Conservation (phyloP, 2,888 invertebrate species). For the Blastobasis lacticolella region DNA sequence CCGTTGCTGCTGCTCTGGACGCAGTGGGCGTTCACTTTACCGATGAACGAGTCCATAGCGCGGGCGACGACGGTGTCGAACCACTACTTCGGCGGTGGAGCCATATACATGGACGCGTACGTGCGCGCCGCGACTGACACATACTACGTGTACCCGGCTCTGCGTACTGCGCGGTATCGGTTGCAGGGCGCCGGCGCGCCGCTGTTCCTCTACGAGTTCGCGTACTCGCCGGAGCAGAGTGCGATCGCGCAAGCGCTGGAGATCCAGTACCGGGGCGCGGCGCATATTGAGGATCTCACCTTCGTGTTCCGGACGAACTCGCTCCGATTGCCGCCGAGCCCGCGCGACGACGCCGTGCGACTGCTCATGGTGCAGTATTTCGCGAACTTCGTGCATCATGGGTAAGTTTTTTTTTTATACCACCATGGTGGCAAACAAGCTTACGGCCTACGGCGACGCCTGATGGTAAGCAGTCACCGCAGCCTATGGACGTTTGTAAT, state of each 20-base stretch:
- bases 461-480: too few species aligned
- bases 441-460: too few species aligned
- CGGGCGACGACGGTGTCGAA: constrained; percentile 25
- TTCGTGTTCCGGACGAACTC: constrained; percentile 62
- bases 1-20: constrained; percentile 32
- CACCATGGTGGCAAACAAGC: too few species aligned
- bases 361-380: constrained; percentile 18
- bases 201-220: constrained; percentile 69
- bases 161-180: constrained; percentile 34
- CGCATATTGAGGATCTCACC: constrained; percentile 75
- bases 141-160: constrained; percentile 44
- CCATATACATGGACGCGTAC: constrained; percentile 31
- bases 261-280: constrained; percentile 60
- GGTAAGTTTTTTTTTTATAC: constrained; percentile 15
- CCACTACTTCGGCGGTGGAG: constrained; percentile 33
- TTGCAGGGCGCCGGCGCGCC: constrained; percentile 39
- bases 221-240: constrained; percentile 62
- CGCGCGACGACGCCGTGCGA: constrained; percentile 20
- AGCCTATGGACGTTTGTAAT: too few species aligned
- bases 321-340: constrained; percentile 6
- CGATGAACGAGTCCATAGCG: constrained; percentile 17
- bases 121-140: constrained; percentile 39
- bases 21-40: constrained; percentile 26
- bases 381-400: constrained; percentile 19
- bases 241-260: constrained; percentile 49